Conservation (phyloP, 2,113 vertebrate species). For the Ceyx melanurus region DNA sequence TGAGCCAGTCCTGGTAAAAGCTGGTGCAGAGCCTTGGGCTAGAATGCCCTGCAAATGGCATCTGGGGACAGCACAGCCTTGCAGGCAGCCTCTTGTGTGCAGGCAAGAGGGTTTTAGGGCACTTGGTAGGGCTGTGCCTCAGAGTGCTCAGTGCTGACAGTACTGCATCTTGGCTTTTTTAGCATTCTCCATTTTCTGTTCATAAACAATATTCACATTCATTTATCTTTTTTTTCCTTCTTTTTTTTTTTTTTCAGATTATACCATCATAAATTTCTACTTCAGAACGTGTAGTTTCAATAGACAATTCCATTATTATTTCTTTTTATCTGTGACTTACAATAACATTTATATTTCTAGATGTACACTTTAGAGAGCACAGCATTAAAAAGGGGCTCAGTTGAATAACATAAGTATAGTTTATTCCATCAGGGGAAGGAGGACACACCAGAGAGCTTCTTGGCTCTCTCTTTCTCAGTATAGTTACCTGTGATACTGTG, state of each 20-base stretch:
- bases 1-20: not conserved
- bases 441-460: not conserved
- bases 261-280: not conserved
- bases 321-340: not conserved
- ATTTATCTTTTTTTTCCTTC: not conserved
- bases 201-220: not conserved
- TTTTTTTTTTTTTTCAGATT: not conserved
- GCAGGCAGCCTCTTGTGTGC: not conserved
- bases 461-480: not conserved
- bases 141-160: not conserved
- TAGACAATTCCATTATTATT: not conserved
- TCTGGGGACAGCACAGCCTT: rapidly evolving
- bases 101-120: not conserved
- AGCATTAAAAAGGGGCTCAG: not conserved
- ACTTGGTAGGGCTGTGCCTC: not conserved
- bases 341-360: not conserved
- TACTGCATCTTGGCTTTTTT: not conserved
- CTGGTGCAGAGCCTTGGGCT: not conserved
- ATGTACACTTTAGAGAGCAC: not conserved
- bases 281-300: not conserved
- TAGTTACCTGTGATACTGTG: not conserved
- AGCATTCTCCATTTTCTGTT: not conserved
- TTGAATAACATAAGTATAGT: not conserved
- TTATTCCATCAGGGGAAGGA: not conserved
- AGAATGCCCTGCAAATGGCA: not conserved